Percentiles rank a stretch among this genome's conserved stretches.
Evolutionary conservation across 2,888 invertebrate species (phyloP).

Genomic region (Oegoconia quadripuncta): DNA sequence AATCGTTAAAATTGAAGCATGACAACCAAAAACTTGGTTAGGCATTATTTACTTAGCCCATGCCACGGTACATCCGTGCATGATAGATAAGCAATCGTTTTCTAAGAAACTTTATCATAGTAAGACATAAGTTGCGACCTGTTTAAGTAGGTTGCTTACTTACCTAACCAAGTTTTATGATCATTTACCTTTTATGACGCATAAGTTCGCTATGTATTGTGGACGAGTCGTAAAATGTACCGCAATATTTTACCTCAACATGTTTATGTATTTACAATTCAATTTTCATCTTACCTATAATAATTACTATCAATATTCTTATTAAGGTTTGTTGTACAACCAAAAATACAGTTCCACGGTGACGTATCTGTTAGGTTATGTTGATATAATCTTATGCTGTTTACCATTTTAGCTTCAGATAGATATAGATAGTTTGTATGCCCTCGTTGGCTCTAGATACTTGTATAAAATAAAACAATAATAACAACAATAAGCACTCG

Average conservation of each 20-base stretch:
- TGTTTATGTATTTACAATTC: too few relatives aligned
- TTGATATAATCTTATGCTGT: too few relatives aligned
- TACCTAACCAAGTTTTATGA: conserved; percentile 2
- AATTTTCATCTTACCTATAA: too few relatives aligned
- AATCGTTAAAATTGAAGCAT: conserved; percentile 10
- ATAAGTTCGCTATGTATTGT: not conserved
- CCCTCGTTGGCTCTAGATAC: too few relatives aligned
- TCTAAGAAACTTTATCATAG: conserved; percentile 41
- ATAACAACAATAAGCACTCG: too few relatives aligned
- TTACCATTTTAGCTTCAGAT: too few relatives aligned
- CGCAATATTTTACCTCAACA: conserved; percentile 6
- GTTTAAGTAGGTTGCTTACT: conserved; percentile 11
- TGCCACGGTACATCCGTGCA: conserved; percentile 30
- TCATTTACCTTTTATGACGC: not conserved
- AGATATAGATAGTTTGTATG: too few relatives aligned
- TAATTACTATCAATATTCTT: too few relatives aligned
- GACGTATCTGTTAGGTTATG: too few relatives aligned
- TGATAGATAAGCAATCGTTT: conserved; percentile 40
- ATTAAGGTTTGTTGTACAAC: conserved; percentile 9
- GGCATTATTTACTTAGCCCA: conserved; percentile 34
- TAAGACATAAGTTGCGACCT: conserved; percentile 1
- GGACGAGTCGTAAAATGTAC: conserved; percentile 1
- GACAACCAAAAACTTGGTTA: conserved; percentile 29
- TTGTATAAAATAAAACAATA: too few relatives aligned
- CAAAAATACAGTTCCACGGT: too few relatives aligned